Evolutionary conservation across 2,113 vertebrate species (phyloP).

Genomic region (Piprites chloris): DNA sequence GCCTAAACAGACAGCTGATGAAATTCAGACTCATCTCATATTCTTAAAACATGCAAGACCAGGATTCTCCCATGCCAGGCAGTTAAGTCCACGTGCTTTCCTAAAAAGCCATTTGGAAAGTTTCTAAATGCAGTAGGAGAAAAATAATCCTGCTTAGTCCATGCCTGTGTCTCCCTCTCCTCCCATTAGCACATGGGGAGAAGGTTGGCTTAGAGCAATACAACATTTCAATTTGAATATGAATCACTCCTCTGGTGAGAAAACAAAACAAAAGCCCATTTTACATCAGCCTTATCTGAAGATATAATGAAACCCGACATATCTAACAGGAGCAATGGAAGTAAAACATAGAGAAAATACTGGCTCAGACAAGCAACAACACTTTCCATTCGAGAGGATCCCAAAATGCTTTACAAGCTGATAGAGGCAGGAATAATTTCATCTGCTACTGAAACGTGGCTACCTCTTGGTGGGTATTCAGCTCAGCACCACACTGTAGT

Average conservation of each 20-base stretch:
- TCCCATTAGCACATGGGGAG: background rate
- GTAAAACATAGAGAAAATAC: background rate
- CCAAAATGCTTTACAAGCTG: background rate
- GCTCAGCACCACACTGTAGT: background rate
- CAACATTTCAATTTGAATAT: constrained; percentile 6
- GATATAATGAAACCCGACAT: background rate
- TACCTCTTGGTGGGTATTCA: background rate
- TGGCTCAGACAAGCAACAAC: background rate
- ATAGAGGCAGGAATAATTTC: background rate
- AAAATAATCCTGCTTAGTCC: background rate
- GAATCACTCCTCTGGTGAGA: constrained; percentile 47
- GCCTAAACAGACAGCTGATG: background rate
- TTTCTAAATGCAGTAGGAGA: constrained; percentile 16
- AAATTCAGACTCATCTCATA: background rate
- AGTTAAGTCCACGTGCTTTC: background rate
- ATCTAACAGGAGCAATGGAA: background rate
- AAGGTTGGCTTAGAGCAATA: constrained; percentile 18
- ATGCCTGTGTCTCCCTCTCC: background rate
- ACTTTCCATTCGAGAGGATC: background rate
- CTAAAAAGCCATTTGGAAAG: constrained; percentile 40
- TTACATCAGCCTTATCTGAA: background rate
- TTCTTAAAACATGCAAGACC: background rate
- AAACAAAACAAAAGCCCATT: constrained; percentile 26
- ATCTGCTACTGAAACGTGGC: background rate
- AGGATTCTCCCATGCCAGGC: background rate